These are phyloP conservation scores for Momotus momota DNA, from an alignment of 2,797 vertebrate species.

Conservation along the genomic window DNA sequence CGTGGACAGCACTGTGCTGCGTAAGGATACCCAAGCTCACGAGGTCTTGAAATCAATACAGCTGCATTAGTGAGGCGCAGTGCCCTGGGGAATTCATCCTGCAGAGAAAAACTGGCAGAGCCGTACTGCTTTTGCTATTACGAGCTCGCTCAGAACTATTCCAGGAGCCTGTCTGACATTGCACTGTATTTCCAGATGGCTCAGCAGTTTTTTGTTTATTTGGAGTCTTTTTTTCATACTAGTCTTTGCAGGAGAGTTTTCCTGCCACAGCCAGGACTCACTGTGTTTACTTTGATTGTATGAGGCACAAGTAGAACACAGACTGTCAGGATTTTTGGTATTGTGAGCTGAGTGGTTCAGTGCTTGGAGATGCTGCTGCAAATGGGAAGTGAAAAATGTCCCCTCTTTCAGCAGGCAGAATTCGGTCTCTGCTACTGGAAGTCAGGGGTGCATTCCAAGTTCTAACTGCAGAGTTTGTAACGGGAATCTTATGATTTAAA, in stretches of 20 bases:
- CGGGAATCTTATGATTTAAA: not conserved
- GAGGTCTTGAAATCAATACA: conserved; percentile 3
- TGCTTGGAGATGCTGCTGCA: not conserved
- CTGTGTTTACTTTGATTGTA: too few species aligned
- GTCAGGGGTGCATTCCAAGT: not conserved
- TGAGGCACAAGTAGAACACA: not conserved
- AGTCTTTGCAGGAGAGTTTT: not conserved
- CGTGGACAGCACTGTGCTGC: not conserved
- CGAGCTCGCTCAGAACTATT: not conserved
- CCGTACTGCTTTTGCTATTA: not conserved
- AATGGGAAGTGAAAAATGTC: not conserved
- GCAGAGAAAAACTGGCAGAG: not conserved
- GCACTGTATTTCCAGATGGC: not conserved
- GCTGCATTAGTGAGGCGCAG: not conserved
- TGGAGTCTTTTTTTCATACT: not conserved
- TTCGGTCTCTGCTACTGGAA: not conserved
- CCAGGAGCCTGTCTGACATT: not conserved
- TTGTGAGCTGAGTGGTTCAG: not conserved
- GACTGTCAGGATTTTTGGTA: not conserved
- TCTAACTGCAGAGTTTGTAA: not conserved
- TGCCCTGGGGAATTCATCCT: conserved; percentile 19
- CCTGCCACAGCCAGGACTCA: not conserved
- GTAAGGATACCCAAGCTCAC: not conserved
- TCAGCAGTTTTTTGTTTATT: not conserved
- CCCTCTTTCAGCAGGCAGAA: not conserved